Conservation (phyloP, 2,888 invertebrate genomes). For the Gortyna flavago region DNA sequence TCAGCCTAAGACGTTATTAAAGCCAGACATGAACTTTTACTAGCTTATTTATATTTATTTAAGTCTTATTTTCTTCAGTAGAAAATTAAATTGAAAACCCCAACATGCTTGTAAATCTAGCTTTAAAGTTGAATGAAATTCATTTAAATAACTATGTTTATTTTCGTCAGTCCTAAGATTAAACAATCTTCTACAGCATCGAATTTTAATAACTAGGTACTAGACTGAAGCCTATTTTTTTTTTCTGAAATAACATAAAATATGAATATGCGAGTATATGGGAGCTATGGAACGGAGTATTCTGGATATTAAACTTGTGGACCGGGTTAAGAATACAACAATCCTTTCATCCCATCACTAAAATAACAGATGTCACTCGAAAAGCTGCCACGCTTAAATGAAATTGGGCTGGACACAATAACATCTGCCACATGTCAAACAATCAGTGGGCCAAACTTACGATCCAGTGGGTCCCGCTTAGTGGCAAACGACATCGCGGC, state of each 20-base stretch:
- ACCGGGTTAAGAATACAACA: no score
- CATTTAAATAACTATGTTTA: not conserved
- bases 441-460: no score
- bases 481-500: no score
- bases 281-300: no score
- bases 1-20: not conserved
- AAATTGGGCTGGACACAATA: no score
- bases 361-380: no score
- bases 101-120: not conserved
- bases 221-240: not conserved
- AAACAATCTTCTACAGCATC: not conserved
- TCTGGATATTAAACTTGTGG: no score
- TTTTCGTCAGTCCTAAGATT: not conserved
- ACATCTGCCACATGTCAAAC: no score
- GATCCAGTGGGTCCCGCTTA: no score
- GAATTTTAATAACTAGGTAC: not conserved
- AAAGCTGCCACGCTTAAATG: no score
- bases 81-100: not conserved
- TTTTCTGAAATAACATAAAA: not conserved
- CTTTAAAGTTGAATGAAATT: not conserved
- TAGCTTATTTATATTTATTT: not conserved
- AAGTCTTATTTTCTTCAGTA: not conserved
- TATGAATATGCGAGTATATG: no score
- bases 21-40: not conserved
- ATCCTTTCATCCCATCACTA: no score